phyloP scores from a whole-genome alignment of 2,113 vertebrate genomes.

The human region DNA sequence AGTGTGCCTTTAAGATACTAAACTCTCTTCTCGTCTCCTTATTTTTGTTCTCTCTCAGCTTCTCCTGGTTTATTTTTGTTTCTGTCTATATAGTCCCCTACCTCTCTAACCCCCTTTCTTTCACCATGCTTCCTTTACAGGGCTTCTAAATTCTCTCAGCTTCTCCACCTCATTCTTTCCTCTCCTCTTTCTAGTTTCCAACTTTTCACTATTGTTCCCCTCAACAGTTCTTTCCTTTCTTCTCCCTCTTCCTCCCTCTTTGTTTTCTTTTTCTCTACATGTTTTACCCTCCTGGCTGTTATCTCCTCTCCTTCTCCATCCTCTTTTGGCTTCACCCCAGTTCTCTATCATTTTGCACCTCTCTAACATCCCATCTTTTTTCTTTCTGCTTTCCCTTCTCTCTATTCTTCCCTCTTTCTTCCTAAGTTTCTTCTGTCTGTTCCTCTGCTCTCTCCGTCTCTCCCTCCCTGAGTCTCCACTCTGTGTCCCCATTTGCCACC shows the following conservation, averaged over 20 bases:
- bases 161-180: neutral
- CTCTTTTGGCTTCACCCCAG: neutral
- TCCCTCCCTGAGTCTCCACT: neutral
- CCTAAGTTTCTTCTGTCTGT: neutral
- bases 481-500: too few species aligned
- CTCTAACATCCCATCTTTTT: neutral
- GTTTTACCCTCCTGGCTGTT: neutral
- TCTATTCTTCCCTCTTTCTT: neutral
- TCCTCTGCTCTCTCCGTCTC: neutral
- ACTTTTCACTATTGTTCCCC: neutral
- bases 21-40: neutral
- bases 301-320: neutral
- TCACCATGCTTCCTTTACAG: too few species aligned
- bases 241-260: neutral
- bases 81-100: neutral
- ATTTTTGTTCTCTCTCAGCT: neutral
- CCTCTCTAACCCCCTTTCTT: neutral
- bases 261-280: neutral
- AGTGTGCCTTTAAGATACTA: neutral
- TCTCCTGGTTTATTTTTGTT: neutral
- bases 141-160: neutral
- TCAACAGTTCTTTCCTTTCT: too few species aligned
- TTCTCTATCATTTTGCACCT: neutral
- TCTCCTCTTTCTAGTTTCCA: neutral
- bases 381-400: neutral